A percentile compares a stretch with the other conserved stretches of the same genome.
Conservation (phyloP, 2,888 invertebrate genomes). For the Osmoderma eremita region DNA sequence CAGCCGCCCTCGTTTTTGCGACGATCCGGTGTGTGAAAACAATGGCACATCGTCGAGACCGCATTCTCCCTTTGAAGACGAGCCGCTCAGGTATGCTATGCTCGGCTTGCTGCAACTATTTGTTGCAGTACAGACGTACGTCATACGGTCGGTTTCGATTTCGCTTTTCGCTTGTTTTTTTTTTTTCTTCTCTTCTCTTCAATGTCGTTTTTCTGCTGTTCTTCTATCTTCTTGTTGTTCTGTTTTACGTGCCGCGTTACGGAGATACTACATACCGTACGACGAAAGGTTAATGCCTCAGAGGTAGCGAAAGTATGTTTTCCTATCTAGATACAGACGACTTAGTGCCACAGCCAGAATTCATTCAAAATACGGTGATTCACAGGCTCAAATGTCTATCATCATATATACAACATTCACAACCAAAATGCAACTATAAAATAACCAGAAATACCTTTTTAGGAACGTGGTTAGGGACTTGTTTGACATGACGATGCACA, state of each 20-base stretch:
- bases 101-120: slow-evolving; percentile 48
- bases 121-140: slow-evolving; percentile 44
- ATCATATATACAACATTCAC: too few species aligned
- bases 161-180: slow-evolving; percentile 6
- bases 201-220: slow-evolving; percentile 9
- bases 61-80: slow-evolving; percentile 63
- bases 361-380: too few species aligned
- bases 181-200: not conserved
- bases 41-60: slow-evolving; percentile 63
- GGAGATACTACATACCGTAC: not conserved
- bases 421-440: too few species aligned
- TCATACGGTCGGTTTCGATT: slow-evolving; percentile 35
- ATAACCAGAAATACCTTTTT: too few species aligned
- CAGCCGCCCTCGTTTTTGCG: slow-evolving; percentile 62
- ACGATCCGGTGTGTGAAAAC: slow-evolving; percentile 64
- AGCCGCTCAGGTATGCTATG: slow-evolving; percentile 56
- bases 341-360: too few species aligned
- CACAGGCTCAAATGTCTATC: too few species aligned
- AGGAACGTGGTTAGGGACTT: too few species aligned
- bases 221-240: slow-evolving; percentile 1
- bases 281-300: slow-evolving; percentile 39
- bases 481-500: too few species aligned
- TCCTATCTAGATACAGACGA: slow-evolving; percentile 1
- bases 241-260: slow-evolving; percentile 15
- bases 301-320: slow-evolving; percentile 35